phyloP scores from a whole-genome alignment of 2,888 invertebrate genomes.

The Halocaridina rubra region DNA sequence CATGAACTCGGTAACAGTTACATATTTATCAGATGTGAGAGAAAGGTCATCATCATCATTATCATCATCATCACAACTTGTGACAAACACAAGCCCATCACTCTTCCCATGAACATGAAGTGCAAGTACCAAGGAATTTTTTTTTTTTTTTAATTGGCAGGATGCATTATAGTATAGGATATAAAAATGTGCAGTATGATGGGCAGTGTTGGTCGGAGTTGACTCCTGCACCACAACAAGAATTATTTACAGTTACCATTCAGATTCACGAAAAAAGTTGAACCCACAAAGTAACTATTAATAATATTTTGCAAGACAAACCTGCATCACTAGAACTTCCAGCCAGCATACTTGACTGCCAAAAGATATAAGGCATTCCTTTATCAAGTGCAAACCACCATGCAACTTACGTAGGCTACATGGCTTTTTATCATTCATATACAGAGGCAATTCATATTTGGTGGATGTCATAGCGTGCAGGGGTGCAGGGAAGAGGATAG shows the following conservation, averaged over 20 bases:
- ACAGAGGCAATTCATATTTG: conserved; percentile 15
- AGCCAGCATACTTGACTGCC: conserved; percentile 18
- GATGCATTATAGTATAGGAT: background rate
- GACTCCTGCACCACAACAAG: conserved; percentile 17
- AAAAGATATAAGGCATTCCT: background rate
- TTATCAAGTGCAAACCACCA: conserved; percentile 2
- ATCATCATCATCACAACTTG: conserved; percentile 18
- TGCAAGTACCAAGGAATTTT: conserved; percentile 13
- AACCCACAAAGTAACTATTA: background rate
- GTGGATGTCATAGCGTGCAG: conserved; percentile 25
- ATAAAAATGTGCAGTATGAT: conserved; percentile 40
- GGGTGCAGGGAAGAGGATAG: conserved; percentile 33
- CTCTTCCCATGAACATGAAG: conserved; percentile 17
- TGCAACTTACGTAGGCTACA: conserved; percentile 24
- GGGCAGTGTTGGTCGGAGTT: conserved; percentile 44
- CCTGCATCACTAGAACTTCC: conserved; percentile 37
- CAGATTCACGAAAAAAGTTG: background rate
- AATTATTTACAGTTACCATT: background rate
- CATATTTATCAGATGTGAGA: conserved; percentile 53
- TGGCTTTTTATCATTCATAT: background rate
- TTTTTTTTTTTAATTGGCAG: background rate
- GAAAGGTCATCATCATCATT: conserved; percentile 58
- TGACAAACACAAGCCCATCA: conserved; percentile 53
- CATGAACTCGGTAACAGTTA: too few relatives aligned
- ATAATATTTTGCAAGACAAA: conserved; percentile 22